Evolutionary conservation across 53 echinoderm and acorn worm species (phyloP).

Genomic region (Luidia sarsii): DNA sequence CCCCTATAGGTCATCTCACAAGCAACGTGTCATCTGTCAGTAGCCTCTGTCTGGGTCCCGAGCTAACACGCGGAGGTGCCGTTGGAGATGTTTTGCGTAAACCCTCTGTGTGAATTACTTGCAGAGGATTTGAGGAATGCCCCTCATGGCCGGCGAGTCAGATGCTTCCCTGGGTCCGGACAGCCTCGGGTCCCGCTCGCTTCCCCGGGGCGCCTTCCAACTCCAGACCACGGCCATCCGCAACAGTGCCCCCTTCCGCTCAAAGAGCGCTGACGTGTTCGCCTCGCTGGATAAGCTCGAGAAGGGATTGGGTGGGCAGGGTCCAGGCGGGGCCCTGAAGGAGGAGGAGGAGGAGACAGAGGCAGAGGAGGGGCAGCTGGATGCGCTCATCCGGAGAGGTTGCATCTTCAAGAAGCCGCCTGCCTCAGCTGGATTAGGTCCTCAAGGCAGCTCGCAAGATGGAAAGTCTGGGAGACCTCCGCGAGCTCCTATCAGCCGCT

Average conservation of each 20-base stretch:
- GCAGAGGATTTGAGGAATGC: too few relatives aligned
- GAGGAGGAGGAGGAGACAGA: conserved; percentile 36
- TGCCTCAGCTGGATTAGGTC: not conserved
- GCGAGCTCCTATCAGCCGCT: not conserved
- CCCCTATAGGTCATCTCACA: too few relatives aligned
- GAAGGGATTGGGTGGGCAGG: conserved; percentile 19
- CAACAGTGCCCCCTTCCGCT: conserved; percentile 41
- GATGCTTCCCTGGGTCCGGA: too few relatives aligned
- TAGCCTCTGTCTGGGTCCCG: too few relatives aligned
- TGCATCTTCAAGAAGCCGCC: conserved; percentile 66
- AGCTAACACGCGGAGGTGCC: too few relatives aligned
- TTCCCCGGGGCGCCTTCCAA: conserved; percentile 1
- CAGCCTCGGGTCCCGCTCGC: not conserved
- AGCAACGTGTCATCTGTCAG: too few relatives aligned
- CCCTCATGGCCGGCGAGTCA: too few relatives aligned
- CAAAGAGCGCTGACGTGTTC: conserved; percentile 67
- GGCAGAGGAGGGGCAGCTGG: not conserved
- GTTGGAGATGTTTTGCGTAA: too few relatives aligned
- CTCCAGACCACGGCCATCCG: conserved; percentile 30
- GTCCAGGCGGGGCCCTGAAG: conserved; percentile 12
- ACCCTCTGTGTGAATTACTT: too few relatives aligned
- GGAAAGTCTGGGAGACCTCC: too few relatives aligned
- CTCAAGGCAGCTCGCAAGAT: too few relatives aligned
- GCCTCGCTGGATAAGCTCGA: conserved; percentile 71
- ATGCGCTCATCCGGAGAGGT: conserved; percentile 28